Percentiles rank a stretch among this genome's conserved stretches.
phyloP scores from a whole-genome alignment of 2,888 invertebrate species.

The Trichogramma evanescens region DNA sequence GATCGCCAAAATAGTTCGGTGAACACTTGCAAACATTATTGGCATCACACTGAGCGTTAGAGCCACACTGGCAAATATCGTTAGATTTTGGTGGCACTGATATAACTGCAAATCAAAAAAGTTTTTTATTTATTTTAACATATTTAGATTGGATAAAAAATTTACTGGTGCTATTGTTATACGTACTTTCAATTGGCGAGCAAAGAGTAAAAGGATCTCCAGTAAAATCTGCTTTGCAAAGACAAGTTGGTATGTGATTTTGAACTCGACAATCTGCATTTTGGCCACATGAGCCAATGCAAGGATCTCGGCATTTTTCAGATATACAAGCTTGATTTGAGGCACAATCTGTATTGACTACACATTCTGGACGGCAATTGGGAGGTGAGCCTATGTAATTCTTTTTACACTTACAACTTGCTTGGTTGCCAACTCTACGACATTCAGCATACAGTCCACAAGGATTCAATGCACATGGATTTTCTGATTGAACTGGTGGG shows the following conservation, averaged over 20 bases:
- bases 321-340: constrained; percentile 62
- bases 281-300: constrained; percentile 64
- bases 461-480: constrained; percentile 68
- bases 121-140: neutral
- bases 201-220: constrained; percentile 65
- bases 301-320: constrained; percentile 66
- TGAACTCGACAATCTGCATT: constrained; percentile 65
- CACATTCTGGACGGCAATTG: constrained; percentile 61
- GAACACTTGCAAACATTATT: constrained; percentile 60
- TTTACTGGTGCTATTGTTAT: constrained; percentile 3
- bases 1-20: constrained; percentile 65
- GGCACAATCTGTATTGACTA: constrained; percentile 59
- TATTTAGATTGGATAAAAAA: too few species aligned
- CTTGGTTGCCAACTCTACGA: constrained; percentile 53
- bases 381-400: constrained; percentile 65
- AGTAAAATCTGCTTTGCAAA: constrained; percentile 54
- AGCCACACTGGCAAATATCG: constrained; percentile 62
- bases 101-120: neutral
- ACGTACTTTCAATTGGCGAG: constrained; percentile 43
- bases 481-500: constrained; percentile 42
- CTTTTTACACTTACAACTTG: constrained; percentile 59
- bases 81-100: constrained; percentile 30
- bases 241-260: constrained; percentile 64
- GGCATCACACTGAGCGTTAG: constrained; percentile 43
- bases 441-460: constrained; percentile 67